Percentiles rank a stretch among this genome's conserved stretches.
Evolutionary conservation across 2,888 invertebrate species (phyloP).

Genomic region (Entomobrya proxima): DNA sequence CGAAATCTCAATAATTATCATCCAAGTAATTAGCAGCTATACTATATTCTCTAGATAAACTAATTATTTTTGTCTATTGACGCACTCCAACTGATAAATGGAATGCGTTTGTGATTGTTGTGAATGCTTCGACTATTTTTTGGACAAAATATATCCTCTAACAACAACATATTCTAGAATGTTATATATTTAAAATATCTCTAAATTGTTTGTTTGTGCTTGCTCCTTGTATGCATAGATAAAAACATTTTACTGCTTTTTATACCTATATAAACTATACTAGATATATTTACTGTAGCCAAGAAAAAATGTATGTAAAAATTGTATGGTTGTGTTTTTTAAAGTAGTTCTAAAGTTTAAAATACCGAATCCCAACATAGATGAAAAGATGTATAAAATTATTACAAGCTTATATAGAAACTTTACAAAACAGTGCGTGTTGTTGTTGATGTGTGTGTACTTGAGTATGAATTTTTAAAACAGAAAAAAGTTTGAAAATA

Average conservation of each 20-base stretch:
- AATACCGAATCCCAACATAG: background rate
- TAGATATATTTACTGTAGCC: background rate
- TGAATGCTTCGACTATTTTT: slow-evolving; percentile 23
- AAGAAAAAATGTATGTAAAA: background rate
- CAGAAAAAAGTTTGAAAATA: background rate
- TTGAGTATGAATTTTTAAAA: background rate
- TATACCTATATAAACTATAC: background rate
- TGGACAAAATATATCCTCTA: background rate
- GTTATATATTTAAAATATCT: background rate
- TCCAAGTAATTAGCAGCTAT: slow-evolving; percentile 1
- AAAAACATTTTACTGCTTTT: slow-evolving; percentile 13
- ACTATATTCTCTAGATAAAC: background rate
- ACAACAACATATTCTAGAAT: background rate
- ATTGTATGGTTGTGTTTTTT: slow-evolving; percentile 19
- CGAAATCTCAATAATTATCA: background rate
- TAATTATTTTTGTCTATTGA: slow-evolving; percentile 13
- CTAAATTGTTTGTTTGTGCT: slow-evolving; percentile 9
- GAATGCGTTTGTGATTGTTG: slow-evolving; percentile 34
- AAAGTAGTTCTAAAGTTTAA: background rate
- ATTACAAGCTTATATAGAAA: background rate
- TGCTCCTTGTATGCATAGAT: slow-evolving; percentile 34
- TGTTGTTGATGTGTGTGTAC: background rate
- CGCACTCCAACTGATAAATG: slow-evolving; percentile 12
- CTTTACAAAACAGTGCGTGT: background rate
- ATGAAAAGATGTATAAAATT: background rate